Evolutionary conservation across 2,797 vertebrate species (phyloP).

Genomic region (Lerista edwardsae): DNA sequence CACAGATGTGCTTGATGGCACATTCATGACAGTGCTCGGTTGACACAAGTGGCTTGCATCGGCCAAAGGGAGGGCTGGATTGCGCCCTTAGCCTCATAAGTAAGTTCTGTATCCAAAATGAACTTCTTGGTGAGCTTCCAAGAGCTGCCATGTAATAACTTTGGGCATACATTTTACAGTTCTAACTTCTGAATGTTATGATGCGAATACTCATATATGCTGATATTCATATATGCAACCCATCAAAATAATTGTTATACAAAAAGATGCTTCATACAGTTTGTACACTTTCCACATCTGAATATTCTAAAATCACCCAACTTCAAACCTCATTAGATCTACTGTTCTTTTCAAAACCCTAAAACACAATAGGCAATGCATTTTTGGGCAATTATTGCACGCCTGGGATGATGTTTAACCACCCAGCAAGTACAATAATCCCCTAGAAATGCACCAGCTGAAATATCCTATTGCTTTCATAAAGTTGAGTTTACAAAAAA

Average conservation of each 20-base stretch:
- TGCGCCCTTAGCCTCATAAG: no score
- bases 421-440: slow-evolving; percentile 65
- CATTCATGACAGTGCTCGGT: no score
- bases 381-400: slow-evolving; percentile 66
- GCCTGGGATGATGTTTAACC: slow-evolving; percentile 66
- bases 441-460: slow-evolving; percentile 63
- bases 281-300: slow-evolving; percentile 63
- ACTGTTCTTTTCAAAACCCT: slow-evolving; percentile 64
- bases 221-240: slow-evolving; percentile 35
- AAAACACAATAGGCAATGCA: slow-evolving; percentile 65
- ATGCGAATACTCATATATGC: slow-evolving; percentile 35
- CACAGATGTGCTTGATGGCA: no score
- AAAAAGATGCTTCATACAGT: slow-evolving; percentile 65
- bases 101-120: background rate
- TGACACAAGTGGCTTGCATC: no score
- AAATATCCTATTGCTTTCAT: slow-evolving; percentile 59
- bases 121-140: background rate
- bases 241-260: slow-evolving; percentile 67
- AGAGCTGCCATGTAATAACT: slow-evolving; percentile 17
- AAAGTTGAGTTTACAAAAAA: slow-evolving; percentile 62
- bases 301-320: slow-evolving; percentile 69
- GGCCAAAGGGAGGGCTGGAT: no score
- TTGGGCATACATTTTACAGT: slow-evolving; percentile 35
- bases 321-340: slow-evolving; percentile 72
- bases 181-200: slow-evolving; percentile 48